Evolutionary conservation across 2,113 vertebrate genomes (phyloP), one percentile per base, ranked within the genome.

Genomic region (Sterna hirundo): DNA sequence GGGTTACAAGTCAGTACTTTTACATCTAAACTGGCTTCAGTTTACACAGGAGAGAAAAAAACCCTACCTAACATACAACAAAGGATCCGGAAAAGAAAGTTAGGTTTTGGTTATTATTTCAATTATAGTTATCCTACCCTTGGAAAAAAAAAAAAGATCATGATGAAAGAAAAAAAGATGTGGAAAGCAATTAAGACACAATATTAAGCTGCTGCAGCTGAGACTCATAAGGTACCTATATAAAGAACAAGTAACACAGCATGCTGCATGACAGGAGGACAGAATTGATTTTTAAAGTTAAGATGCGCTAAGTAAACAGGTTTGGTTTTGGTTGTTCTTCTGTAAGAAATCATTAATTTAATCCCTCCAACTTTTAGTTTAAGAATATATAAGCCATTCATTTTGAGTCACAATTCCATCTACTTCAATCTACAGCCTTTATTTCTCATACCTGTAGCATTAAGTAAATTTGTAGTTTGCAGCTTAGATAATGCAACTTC

Each of bases 71-170:
- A 40, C n/a, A 83, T 51, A 17, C 8, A 69, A 51, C 3, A 72
- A 83, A 81, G 19, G 22, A 64, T 68, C 8, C 84, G 83, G 95
- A 92, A 93, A 93, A 97, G 49, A 96, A 95, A 91, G 74, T 79
- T 93, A 94, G 32, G 15, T 86, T 96, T 96, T 94, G 86, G 72
- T 89, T 97, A 91, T 96, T 96, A 65, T 95, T 97, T 97, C 55
- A 23, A 69, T 97, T 94, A 54, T 71, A 57, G 74, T 96, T 96
- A 93, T 72, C 76, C 70, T 93, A 90, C 55, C 9, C 57, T 88
- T 90, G 55, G 86, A 86, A 91, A 85, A 92, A 81, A 64, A 78
- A 95, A 69, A 72, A 96, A 95, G 65, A 70, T 88, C 77, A 46
- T 72, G 95, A 66, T 66, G 86, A 96, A 95, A 91, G 47, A 91